These are phyloP conservation scores for Drosophila pachea DNA, from an alignment of 1,140 invertebrate species.

Conservation along the genomic window DNA sequence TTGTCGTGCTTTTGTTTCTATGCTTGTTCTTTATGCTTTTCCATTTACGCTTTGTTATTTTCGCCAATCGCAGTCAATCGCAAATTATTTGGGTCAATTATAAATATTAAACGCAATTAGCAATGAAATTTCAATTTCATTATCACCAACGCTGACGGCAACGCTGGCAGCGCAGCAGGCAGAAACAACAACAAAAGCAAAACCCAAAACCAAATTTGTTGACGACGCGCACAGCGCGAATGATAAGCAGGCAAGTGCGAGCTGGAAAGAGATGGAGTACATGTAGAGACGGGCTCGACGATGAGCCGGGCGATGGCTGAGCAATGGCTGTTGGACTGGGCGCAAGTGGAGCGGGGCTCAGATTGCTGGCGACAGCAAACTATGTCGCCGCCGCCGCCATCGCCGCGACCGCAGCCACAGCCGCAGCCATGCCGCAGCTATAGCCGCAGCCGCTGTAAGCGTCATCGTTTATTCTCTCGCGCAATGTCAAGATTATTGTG, in stretches of 20 bases:
- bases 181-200: slow-evolving; percentile 11
- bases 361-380: slow-evolving; percentile 6
- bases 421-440: slow-evolving; percentile 16
- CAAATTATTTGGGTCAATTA: slow-evolving; percentile 73
- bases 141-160: slow-evolving; percentile 56
- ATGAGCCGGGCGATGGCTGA: slow-evolving; percentile 18
- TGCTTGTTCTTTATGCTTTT: slow-evolving; percentile 24
- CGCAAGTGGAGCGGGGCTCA: neutral
- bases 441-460: slow-evolving; percentile 20
- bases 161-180: slow-evolving; percentile 7
- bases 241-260: slow-evolving; percentile 46
- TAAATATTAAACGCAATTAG: slow-evolving; percentile 78
- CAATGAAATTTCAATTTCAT: slow-evolving; percentile 78
- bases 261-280: neutral
- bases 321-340: neutral
- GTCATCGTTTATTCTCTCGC: slow-evolving; percentile 41
- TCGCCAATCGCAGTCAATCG: slow-evolving; percentile 57
- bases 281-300: slow-evolving; percentile 5
- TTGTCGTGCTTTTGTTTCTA: slow-evolving; percentile 8
- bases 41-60: slow-evolving; percentile 39
- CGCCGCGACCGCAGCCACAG: neutral
- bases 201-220: slow-evolving; percentile 33
- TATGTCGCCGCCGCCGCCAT: slow-evolving; percentile 17
- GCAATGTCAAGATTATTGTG: slow-evolving; percentile 70
- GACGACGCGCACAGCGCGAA: slow-evolving; percentile 32